Evolutionary conservation across 37 sponge, comb jelly and placozoan genomes (phyloP).

Genomic region (Beroe forskalii): DNA sequence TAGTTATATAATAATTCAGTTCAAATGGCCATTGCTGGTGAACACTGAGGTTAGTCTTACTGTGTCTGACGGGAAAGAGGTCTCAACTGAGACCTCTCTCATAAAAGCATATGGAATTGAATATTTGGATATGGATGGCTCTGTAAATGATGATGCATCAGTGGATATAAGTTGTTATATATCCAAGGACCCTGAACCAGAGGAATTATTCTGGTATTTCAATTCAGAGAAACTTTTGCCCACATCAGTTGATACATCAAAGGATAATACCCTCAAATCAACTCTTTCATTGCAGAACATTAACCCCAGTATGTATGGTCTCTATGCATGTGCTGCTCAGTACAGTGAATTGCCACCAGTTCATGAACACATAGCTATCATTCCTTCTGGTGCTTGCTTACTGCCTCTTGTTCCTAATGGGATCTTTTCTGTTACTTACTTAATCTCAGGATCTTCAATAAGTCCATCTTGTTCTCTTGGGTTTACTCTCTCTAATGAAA

Average conservation of each 20-base stretch:
- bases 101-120: background rate
- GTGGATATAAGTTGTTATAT: background rate
- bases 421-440: background rate
- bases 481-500: background rate
- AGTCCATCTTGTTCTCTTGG: background rate
- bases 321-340: background rate
- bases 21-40: background rate
- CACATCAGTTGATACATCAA: background rate
- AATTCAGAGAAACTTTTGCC: background rate
- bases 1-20: background rate
- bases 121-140: background rate
- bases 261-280: background rate
- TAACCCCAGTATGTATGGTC: background rate
- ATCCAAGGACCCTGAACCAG: background rate
- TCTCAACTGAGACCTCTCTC: background rate
- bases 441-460: background rate
- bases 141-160: background rate
- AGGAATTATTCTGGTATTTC: constrained; percentile 4
- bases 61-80: background rate
- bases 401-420: background rate
- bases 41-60: background rate
- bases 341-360: background rate
- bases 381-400: background rate
- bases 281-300: background rate
- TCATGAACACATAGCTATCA: background rate